Evolutionary conservation across 1,140 invertebrate species (phyloP).

Genomic region (Brachionus asplanchnoidis): DNA sequence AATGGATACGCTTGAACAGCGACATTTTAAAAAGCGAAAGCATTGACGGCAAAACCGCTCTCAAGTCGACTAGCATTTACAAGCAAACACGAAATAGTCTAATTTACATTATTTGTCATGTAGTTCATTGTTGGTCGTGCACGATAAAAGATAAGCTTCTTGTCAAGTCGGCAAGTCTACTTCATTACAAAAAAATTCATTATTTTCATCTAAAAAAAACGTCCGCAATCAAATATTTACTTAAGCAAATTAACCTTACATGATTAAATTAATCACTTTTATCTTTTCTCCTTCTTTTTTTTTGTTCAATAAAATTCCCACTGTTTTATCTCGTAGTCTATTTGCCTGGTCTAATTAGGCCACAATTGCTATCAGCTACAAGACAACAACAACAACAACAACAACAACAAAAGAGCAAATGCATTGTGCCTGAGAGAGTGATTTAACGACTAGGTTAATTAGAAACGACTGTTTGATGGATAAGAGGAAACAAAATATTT

Average conservation of each 20-base stretch:
- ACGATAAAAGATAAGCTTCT: neutral
- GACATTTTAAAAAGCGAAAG: neutral
- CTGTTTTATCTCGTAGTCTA: neutral
- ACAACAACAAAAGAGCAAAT: too few species aligned
- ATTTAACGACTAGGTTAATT: neutral
- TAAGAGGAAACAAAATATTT: neutral
- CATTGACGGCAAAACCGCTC: neutral
- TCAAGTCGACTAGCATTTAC: neutral
- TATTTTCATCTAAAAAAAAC: neutral
- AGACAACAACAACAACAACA: neutral
- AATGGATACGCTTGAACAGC: neutral
- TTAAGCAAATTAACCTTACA: constrained; percentile 2
- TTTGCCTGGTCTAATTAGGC: neutral
- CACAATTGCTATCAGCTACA: neutral
- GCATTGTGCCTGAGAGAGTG: neutral
- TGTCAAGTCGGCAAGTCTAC: neutral
- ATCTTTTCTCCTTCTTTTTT: neutral
- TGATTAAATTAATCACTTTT: neutral
- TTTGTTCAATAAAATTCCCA: neutral
- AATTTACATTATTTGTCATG: constrained; percentile 4
- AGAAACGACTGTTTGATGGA: neutral
- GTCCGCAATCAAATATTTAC: neutral
- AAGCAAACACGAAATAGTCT: constrained; percentile 1
- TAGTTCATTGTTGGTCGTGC: neutral
- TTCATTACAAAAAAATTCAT: neutral